Evolutionary conservation across 2,113 vertebrate species (phyloP), one percentile per base, ranked within the genome.

Genomic region (Centrocercus urophasianus): DNA sequence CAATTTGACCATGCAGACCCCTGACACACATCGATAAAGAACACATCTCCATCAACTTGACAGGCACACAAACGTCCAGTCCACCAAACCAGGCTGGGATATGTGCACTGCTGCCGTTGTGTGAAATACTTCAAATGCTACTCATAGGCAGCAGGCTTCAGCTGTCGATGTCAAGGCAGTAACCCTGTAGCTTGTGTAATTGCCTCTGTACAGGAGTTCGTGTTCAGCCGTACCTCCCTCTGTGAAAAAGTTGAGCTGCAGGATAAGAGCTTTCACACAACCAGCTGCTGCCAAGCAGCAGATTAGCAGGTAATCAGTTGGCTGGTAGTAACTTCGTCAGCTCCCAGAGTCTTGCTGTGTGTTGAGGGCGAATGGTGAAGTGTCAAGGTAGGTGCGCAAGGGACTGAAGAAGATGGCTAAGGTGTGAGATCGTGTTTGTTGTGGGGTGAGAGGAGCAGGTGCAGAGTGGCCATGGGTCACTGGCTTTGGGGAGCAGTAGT

Each of bases 181-280:
- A 95, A 96, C 93, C 95, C 95, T 8, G 96, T 88, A 95, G 96
- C 83, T 96, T 59, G 52, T 83, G 86, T 96, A 96, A 96, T 96
- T 96, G 96, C 96, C 96, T 96, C 95, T 93, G 93, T 96, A 95
- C 92, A 96, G 96, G 96, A 96, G 96, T 78, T 94, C 80, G 3
- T 96, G 96, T 96, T 96, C 92, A 96, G 95, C 76, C 11, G 0
- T 95, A 90, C 93, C 96, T 94, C 96, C 96, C 95, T 94, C 95
- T 96, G 96, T 93, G 96, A 94, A 93, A 96, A 96, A 96, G 96
- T 95, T 96, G 95, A 96, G 93, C 88, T 90, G 90, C 88, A 96
- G 90, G 80, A 96, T 90, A 83, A 93, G 95, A 96, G 95, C 90
- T 96, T 96, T 96, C 93, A 92, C 95, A 96, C 92, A 93, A 93